phyloP scores from a whole-genome alignment of 2,797 vertebrate genomes.

The Sarcoramphus papa region DNA sequence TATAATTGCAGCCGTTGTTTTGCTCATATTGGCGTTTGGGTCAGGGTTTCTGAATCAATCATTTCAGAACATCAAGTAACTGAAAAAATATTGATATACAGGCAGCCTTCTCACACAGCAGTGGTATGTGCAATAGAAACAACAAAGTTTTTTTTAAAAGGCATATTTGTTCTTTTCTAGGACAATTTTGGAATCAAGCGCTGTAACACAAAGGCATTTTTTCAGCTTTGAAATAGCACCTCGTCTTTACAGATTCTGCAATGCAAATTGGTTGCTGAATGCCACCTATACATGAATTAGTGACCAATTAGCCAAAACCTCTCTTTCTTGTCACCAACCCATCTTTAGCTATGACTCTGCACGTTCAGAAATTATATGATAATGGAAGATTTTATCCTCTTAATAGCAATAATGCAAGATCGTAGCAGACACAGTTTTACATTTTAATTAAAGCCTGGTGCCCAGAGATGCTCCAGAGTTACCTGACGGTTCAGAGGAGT shows the following conservation, averaged over 20 bases:
- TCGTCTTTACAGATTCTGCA: neutral
- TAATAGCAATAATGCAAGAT: neutral
- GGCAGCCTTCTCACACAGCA: neutral
- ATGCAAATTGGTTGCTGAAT: neutral
- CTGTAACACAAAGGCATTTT: neutral
- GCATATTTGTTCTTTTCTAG: neutral
- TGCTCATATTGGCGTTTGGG: neutral
- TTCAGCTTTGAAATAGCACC: neutral
- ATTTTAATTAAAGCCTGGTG: neutral
- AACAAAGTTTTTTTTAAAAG: neutral
- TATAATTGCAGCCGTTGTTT: accelerated
- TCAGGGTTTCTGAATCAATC: neutral
- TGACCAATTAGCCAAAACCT: neutral
- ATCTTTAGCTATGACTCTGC: neutral
- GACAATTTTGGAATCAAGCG: neutral
- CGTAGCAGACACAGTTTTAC: neutral
- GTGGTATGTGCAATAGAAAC: neutral
- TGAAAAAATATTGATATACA: neutral
- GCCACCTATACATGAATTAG: neutral
- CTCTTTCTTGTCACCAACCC: neutral
- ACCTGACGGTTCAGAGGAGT: neutral
- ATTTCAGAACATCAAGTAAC: neutral
- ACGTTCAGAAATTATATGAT: neutral
- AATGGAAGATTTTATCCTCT: neutral
- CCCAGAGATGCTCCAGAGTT: neutral